Base-by-base conservation (phyloP, 2,888 invertebrate genomes). In the Bellardia bayeri region DNA sequence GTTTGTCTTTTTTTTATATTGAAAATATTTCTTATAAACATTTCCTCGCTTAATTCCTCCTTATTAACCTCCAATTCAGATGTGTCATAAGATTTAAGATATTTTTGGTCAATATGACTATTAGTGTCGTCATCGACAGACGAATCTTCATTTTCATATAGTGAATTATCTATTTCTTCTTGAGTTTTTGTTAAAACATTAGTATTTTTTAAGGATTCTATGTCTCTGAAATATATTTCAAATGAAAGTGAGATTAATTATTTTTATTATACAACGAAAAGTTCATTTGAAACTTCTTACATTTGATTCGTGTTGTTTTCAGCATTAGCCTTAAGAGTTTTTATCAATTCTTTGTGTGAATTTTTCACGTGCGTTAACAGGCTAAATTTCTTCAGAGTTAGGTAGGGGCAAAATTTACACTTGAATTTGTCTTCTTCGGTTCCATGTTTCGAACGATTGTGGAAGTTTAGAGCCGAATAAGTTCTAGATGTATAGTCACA, bases 391-490 rank as follows among this genome's bases (percentile, higher is more conserved):
- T 76, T 76, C 2, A 63, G 45, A 71, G 40, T 37, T 33, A 14
- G 16, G 16, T 63, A 76, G 2, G 76, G 30, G 51, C 82, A 82
- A 69, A 82, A 76, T 42, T 63, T 82, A n/a, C 82, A 82, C 40
- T 76, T 82, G 30, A 82, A 82, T 63, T 76, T 82, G 40, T 82
- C 82, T 4, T 69, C 61, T 42, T 82, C 82, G 2, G 82, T 58
- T 6, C 74, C 51, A 54, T 82, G 76, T 16, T 69, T 82, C 1
- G 76, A 68, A 11, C 69, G 76, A 16, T 56, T 68, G 40, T 82
- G 82, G 30, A 49, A 75, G n/a, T 69, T 75, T 69, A 82, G 42
- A 40, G 58, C 82, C 7, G 68, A 68, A 76, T 75, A 64, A 11
- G 30, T 61, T 23, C 66, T 75, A 4, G 69, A 14, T 13, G 69